Conservation (phyloP, 2,113 vertebrate species). For the Callospermophilus lateralis region DNA sequence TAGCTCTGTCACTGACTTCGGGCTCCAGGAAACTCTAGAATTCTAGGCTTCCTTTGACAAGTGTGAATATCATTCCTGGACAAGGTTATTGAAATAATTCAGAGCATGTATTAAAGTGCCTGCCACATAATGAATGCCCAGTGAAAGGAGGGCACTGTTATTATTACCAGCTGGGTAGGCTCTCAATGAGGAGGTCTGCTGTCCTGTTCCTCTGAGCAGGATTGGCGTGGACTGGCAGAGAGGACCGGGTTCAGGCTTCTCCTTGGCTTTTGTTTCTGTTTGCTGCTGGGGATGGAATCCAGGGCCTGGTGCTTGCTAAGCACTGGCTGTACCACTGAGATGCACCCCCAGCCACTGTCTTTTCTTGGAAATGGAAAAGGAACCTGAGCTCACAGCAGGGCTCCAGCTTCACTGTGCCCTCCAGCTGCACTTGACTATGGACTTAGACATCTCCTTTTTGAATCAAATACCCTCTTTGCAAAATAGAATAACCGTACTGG, state of each 20-base stretch:
- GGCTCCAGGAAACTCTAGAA: background rate
- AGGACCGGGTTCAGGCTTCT: background rate
- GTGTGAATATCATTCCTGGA: background rate
- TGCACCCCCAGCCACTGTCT: background rate
- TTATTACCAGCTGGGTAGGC: background rate
- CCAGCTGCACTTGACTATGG: background rate
- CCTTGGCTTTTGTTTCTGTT: background rate
- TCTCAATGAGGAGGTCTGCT: background rate
- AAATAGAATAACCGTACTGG: background rate
- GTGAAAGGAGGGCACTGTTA: rapidly evolving
- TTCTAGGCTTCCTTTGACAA: background rate
- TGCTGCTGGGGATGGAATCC: background rate
- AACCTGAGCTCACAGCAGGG: background rate
- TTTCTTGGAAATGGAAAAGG: background rate
- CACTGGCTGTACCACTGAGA: background rate
- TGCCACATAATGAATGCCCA: background rate
- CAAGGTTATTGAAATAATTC: background rate
- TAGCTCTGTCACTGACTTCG: background rate
- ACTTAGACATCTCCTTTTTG: background rate
- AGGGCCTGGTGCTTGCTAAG: background rate
- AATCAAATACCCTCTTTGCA: background rate
- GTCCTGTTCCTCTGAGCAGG: background rate
- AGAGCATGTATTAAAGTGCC: background rate
- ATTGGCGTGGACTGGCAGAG: background rate
- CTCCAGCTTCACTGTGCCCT: background rate